Percentiles rank a stretch among this genome's conserved stretches.
phyloP scores from a whole-genome alignment of 2,113 vertebrate species.

The Oncorhynchus clarkii region DNA sequence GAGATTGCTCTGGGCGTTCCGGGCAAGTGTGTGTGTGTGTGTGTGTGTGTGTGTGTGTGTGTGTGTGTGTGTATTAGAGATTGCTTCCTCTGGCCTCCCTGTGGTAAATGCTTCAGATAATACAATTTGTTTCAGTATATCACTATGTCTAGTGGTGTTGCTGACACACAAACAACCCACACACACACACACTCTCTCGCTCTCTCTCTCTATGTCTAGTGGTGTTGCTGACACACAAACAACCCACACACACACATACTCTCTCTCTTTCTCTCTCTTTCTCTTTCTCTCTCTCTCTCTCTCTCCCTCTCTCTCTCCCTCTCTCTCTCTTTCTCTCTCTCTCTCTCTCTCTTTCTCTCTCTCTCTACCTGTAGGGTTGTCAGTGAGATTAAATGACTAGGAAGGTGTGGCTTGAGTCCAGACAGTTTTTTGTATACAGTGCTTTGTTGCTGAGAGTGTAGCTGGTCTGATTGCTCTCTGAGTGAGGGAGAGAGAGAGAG shows the following conservation, averaged over 20 bases:
- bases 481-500: not conserved
- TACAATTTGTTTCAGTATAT: slow-evolving; percentile 6
- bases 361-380: not conserved
- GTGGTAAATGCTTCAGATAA: not conserved
- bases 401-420: too few species aligned
- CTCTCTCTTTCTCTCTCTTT: not conserved
- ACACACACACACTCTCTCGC: not conserved
- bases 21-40: not conserved
- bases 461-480: not conserved
- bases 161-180: not conserved
- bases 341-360: too few species aligned
- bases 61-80: not conserved
- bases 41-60: not conserved
- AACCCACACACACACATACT: not conserved
- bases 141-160: not conserved
- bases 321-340: too few species aligned
- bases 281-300: not conserved
- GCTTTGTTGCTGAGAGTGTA: not conserved
- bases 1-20: not conserved
- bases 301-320: too few species aligned
- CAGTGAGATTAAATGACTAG: too few species aligned
- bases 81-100: not conserved
- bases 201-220: not conserved
- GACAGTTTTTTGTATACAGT: not conserved
- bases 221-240: not conserved